Conservation (phyloP, 2,113 vertebrate species). For the Ploceus nigricollis region DNA sequence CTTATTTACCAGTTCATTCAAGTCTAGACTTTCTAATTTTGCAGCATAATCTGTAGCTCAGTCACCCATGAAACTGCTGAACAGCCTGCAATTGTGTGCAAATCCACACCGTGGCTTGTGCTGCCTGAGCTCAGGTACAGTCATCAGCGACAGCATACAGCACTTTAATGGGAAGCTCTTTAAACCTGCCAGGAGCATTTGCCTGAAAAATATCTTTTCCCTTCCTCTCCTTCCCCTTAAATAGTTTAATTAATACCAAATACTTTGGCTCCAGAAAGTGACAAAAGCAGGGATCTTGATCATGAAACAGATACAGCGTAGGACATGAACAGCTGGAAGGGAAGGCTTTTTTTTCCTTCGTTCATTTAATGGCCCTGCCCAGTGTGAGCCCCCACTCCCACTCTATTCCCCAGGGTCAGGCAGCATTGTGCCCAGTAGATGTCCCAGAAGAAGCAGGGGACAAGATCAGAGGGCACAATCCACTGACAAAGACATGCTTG, state of each 20-base stretch:
- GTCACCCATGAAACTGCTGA: slow-evolving; percentile 42
- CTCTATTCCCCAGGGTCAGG: neutral
- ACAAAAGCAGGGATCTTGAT: neutral
- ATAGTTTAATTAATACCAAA: neutral
- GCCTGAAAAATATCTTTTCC: neutral
- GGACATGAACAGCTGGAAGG: neutral
- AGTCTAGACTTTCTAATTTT: slow-evolving; percentile 16
- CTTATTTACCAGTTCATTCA: slow-evolving; percentile 10
- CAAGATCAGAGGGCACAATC: neutral
- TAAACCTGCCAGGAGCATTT: neutral
- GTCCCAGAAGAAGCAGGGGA: neutral
- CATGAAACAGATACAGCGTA: fast-evolving
- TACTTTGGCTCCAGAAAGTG: neutral
- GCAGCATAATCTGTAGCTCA: slow-evolving; percentile 17
- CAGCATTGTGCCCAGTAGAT: neutral
- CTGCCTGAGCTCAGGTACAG: neutral
- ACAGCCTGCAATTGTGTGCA: neutral
- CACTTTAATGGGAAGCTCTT: neutral
- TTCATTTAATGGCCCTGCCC: neutral
- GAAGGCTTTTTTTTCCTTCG: neutral
- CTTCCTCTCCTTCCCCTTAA: neutral
- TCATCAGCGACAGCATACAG: neutral
- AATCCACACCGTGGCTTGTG: neutral
- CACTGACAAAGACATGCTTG: neutral
- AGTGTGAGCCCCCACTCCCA: fast-evolving